Conservation (phyloP, 2,797 vertebrate genomes). For the Morus bassanus region DNA sequence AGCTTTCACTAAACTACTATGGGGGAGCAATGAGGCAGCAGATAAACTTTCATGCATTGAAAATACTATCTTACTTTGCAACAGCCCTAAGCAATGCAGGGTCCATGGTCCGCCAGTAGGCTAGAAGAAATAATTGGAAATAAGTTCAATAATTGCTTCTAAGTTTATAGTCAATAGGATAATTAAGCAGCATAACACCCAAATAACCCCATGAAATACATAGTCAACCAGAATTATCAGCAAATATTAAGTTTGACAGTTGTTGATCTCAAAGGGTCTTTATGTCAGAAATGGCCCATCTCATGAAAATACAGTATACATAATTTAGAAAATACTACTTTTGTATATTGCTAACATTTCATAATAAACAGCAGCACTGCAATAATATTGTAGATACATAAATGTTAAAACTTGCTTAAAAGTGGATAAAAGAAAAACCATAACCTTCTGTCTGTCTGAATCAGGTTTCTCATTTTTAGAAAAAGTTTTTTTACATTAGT, state of each 20-base stretch:
- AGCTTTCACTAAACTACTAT: neutral
- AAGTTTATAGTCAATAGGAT: neutral
- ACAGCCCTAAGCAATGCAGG: neutral
- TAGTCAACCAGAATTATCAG: neutral
- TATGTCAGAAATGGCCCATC: neutral
- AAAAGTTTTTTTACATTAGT: neutral
- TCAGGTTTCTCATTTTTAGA: neutral
- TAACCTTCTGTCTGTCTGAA: neutral
- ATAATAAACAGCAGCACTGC: neutral
- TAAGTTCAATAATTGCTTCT: neutral
- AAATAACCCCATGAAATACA: neutral
- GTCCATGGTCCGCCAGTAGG: neutral
- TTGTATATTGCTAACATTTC: neutral
- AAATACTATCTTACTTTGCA: neutral
- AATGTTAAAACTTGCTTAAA: neutral
- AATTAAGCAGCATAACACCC: neutral
- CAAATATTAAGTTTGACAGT: neutral
- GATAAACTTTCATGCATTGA: neutral
- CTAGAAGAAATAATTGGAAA: neutral
- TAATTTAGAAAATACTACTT: neutral
- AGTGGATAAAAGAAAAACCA: neutral
- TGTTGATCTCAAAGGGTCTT: neutral
- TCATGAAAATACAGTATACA: neutral
- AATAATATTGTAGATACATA: neutral
- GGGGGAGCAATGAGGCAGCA: neutral